Base-by-base conservation (phyloP, 1,140 invertebrate genomes). In the Drosophila orena region DNA sequence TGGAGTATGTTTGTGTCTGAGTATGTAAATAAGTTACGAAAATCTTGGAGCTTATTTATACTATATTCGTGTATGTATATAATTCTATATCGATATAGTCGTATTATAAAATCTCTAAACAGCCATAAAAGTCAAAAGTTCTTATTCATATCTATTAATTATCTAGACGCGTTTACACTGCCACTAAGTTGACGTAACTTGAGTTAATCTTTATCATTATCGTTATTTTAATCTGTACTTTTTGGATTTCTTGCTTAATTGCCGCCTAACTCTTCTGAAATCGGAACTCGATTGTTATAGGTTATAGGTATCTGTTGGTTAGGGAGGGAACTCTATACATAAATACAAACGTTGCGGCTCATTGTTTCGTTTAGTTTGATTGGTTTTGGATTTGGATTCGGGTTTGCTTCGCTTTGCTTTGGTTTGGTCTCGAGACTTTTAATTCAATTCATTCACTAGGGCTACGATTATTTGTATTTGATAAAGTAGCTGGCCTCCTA, bases 91-190 rank as follows among this genome's bases (percentile, higher is more conserved):
- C 52, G 62, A 66, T 84, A 73, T 83, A 71, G 80, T 79, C 78
- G 65, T 88, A 76, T 84, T 88, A 88, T 88, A 88, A 88, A 88
- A 88, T 84, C 83, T 89, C 84, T 88, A 88, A 88, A 88, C 83
- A 88, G 83, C 84, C 83, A 88, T 89, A 89, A 88, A 86, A 88
- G 83, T 88, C 83, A 83, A 89, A 88, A 86, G 75, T 83, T 79
- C 83, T 86, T 88, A 84, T 72, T 80, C 70, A 66, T 71, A 77
- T 65, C 71, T 77, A 75, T 88, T 74, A 86, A 81, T 86, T 81
- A 81, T 74, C 81, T 85, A 84, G 73, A 85, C 61, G 77, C 73
- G 66, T 80, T 68, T 72, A 69, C 72, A 69, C 55, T 49, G 65
- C 65, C 66, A 70, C 66, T 70, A 70, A 69, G 50, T 59, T 59